A percentile compares a stretch with the other conserved stretches of the same genome.
Conservation (phyloP, 2,113 vertebrate genomes). For the Oncorhynchus kisutch region DNA sequence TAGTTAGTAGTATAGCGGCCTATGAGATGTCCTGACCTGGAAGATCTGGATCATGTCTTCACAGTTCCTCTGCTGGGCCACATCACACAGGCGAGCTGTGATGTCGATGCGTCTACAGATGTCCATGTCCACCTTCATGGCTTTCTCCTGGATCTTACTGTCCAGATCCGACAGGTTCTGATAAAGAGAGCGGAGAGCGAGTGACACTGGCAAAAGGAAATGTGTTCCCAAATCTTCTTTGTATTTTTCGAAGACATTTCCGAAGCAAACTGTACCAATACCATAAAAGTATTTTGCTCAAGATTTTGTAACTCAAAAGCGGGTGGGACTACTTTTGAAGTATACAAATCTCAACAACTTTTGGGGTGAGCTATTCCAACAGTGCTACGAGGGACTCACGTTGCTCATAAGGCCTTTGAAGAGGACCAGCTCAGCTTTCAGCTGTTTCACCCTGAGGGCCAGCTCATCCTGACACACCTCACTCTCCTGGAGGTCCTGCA, state of each 20-base stretch:
- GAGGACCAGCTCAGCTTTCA: slow-evolving; percentile 90
- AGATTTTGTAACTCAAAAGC: no score
- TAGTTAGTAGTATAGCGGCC: no score
- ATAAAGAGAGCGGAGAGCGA: background rate
- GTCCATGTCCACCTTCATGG: slow-evolving; percentile 98
- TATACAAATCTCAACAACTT: no score
- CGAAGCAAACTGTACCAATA: no score
- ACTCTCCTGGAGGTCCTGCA: slow-evolving; percentile 89
- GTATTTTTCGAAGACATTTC: no score
- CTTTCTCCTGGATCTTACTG: slow-evolving; percentile 95
- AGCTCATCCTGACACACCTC: slow-evolving; percentile 89
- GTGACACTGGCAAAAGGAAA: background rate
- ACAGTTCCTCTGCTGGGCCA: slow-evolving; percentile 93
- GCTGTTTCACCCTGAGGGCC: slow-evolving; percentile 86
- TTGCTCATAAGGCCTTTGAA: slow-evolving; percentile 96
- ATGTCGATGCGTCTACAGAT: slow-evolving; percentile 95
- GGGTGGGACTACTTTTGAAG: no score
- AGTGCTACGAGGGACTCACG: slow-evolving; percentile 68
- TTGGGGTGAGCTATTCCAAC: no score
- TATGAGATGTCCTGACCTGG: slow-evolving; percentile 73
- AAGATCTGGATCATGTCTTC: slow-evolving; percentile 92
- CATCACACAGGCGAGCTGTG: slow-evolving; percentile 90
- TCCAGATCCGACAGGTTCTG: slow-evolving; percentile 91
- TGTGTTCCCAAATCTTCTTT: no score
- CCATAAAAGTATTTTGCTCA: no score